Conservation (phyloP, 2,797 vertebrate genomes). For the Trematomus bernacchii region DNA sequence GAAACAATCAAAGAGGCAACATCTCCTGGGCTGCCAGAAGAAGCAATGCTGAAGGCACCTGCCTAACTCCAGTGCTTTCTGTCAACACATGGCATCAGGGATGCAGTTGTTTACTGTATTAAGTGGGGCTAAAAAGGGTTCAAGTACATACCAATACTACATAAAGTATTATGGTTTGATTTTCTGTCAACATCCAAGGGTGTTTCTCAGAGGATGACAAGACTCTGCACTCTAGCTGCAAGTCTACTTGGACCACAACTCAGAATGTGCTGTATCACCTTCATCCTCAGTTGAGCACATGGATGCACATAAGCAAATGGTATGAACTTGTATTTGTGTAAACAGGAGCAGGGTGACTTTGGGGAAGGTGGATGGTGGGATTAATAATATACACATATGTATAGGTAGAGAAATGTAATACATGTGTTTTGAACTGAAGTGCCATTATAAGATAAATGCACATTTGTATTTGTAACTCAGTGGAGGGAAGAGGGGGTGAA, state of each 20-base stretch:
- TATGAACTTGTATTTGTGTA: not conserved
- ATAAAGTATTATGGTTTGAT: slow-evolving; percentile 38
- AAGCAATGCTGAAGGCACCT: slow-evolving; percentile 71
- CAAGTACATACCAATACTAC: slow-evolving; percentile 31
- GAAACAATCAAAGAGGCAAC: slow-evolving; percentile 87
- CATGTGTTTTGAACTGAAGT: not conserved
- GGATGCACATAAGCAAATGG: not conserved
- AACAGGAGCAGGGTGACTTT: not conserved
- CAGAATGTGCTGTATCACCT: not conserved
- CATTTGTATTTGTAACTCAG: not conserved
- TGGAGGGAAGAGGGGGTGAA: not conserved
- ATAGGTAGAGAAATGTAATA: not conserved
- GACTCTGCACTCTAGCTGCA: not conserved
- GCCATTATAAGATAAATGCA: not conserved
- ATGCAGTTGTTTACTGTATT: slow-evolving; percentile 68
- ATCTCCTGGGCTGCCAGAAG: slow-evolving; percentile 81
- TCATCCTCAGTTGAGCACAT: not conserved
- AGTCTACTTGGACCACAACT: not conserved
- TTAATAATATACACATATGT: no score
- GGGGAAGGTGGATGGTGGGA: no score
- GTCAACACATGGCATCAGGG: slow-evolving; percentile 69
- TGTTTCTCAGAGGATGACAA: slow-evolving; percentile 19
- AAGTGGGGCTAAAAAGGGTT: slow-evolving; percentile 45
- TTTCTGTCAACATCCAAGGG: slow-evolving; percentile 41
- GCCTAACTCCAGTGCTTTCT: slow-evolving; percentile 54